Conservation (phyloP, 2,888 invertebrate species). For the Hirtodrosophila cameraria region DNA sequence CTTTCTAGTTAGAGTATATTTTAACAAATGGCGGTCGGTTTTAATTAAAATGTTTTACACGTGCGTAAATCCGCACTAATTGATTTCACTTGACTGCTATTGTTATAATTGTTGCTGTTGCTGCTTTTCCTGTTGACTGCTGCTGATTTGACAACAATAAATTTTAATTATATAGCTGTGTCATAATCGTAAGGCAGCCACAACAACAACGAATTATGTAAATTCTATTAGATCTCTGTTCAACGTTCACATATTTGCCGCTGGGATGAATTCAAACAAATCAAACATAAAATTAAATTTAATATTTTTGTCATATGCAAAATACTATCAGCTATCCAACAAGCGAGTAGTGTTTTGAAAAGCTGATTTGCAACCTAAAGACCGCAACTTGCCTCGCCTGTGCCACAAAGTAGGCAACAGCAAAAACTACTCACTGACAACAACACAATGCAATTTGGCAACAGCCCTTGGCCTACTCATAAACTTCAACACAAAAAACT, state of each 20-base stretch:
- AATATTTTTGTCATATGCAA: slow-evolving; percentile 30
- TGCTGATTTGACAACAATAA: slow-evolving; percentile 34
- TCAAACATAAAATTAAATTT: slow-evolving; percentile 47
- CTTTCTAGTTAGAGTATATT: too few species aligned
- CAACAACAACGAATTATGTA: slow-evolving; percentile 1
- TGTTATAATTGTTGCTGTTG: background rate
- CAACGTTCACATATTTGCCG: too few species aligned
- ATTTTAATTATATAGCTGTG: slow-evolving; percentile 34
- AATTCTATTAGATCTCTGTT: slow-evolving; percentile 1
- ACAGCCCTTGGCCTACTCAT: slow-evolving; percentile 26
- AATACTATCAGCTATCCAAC: slow-evolving; percentile 4
- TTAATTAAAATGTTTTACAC: slow-evolving; percentile 71
- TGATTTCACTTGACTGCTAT: slow-evolving; percentile 33
- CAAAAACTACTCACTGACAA: slow-evolving; percentile 20
- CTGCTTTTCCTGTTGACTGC: slow-evolving; percentile 5
- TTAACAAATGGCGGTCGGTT: slow-evolving; percentile 29
- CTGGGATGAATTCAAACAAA: slow-evolving; percentile 1
- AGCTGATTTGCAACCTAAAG: background rate
- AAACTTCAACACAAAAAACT: slow-evolving; percentile 10
- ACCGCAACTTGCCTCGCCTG: slow-evolving; percentile 4
- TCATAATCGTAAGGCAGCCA: slow-evolving; percentile 5
- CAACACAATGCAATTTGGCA: slow-evolving; percentile 33
- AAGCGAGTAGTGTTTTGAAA: background rate
- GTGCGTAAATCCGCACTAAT: slow-evolving; percentile 46
- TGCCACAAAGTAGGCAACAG: slow-evolving; percentile 15